These are phyloP conservation scores for Halcyon malimbica DNA, from an alignment of 2,113 vertebrate species.

Conservation along the genomic window DNA sequence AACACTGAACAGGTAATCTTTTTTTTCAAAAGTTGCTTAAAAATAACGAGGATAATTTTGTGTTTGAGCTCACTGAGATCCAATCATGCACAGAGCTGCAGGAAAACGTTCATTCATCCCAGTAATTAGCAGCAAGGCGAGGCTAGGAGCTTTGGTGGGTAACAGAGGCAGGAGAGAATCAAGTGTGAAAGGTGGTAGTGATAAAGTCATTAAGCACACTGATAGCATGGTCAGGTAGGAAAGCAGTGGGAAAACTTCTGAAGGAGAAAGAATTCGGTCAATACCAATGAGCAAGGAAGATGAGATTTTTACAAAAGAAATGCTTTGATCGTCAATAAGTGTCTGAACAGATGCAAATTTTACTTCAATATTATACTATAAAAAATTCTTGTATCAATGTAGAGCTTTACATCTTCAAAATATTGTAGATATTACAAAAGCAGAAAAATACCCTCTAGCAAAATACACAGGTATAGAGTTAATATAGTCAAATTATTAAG, in stretches of 20 bases:
- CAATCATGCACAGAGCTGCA: not conserved
- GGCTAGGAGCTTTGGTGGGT: not conserved
- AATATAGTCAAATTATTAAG: not conserved
- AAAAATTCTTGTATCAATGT: not conserved
- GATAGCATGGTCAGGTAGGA: not conserved
- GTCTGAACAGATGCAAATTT: not conserved
- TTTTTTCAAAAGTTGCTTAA: not conserved
- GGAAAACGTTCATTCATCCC: conserved; percentile 26
- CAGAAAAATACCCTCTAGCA: not conserved
- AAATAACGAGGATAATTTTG: not conserved
- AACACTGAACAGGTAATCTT: not conserved
- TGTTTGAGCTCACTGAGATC: not conserved
- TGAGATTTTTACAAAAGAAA: not conserved
- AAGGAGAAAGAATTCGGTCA: not conserved
- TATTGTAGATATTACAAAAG: not conserved
- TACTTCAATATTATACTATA: not conserved
- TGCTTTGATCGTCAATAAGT: not conserved
- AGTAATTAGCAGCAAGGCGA: not conserved
- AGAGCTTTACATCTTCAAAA: not conserved
- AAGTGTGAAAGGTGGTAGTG: not conserved
- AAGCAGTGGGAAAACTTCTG: not conserved
- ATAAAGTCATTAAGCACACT: not conserved
- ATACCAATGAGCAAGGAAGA: not conserved
- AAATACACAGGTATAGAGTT: not conserved
- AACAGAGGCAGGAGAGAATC: not conserved